These are phyloP conservation scores for Oxyura jamaicensis DNA, from an alignment of 2,113 vertebrate species.

Conservation along the genomic window DNA sequence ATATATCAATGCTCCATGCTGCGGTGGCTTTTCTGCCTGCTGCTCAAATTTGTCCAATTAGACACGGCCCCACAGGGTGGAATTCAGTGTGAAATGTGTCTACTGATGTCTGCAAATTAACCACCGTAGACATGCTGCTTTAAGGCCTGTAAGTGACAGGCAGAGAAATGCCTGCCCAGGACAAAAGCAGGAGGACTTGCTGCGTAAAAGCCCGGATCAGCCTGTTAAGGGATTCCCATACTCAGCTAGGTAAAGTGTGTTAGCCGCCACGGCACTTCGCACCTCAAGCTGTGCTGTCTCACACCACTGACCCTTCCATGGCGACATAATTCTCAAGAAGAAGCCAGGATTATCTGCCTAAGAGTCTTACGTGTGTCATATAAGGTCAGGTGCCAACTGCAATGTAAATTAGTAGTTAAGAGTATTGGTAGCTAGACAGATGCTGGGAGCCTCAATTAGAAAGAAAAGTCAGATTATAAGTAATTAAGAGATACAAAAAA, in stretches of 20 bases:
- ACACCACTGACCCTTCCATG: constrained; percentile 78
- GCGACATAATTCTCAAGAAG: constrained; percentile 80
- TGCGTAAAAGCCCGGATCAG: constrained; percentile 47
- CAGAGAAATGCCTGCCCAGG: constrained; percentile 48
- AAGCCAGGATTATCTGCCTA: constrained; percentile 77
- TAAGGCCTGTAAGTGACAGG: constrained; percentile 74
- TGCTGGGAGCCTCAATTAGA: constrained; percentile 70
- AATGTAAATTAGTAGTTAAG: constrained; percentile 71
- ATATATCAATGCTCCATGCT: constrained; percentile 86
- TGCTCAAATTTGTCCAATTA: constrained; percentile 99
- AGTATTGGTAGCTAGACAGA: constrained; percentile 76
- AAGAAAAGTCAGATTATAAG: constrained; percentile 73
- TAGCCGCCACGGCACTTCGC: constrained; percentile 74
- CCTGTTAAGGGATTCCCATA: constrained; percentile 66
- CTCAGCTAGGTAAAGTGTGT: constrained; percentile 73
- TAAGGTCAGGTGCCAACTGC: constrained; percentile 77
- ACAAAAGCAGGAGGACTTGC: constrained; percentile 46
- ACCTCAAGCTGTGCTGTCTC: constrained; percentile 74
- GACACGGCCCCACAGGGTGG: constrained; percentile 88
- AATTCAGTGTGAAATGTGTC: constrained; percentile 89
- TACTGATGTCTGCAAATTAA: constrained; percentile 85
- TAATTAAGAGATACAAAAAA: constrained; percentile 71
- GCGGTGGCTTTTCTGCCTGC: constrained; percentile 84
- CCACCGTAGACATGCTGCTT: constrained; percentile 70
- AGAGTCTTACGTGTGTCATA: constrained; percentile 83